Conservation (phyloP, 2,888 invertebrate species). For the Cloeon dipterum region DNA sequence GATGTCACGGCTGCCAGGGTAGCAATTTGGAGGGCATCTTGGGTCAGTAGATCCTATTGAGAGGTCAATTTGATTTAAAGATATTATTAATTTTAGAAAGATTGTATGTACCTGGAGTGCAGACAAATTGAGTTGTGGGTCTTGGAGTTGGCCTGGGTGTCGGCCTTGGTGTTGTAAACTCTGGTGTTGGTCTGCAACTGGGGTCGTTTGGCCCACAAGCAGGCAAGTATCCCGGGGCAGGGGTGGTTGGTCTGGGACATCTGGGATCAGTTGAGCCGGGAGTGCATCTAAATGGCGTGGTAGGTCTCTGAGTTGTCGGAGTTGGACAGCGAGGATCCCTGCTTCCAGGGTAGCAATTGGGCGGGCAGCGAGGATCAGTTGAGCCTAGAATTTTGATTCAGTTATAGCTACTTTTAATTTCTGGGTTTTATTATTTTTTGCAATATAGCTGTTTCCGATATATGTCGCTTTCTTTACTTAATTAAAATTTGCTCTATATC, state of each 20-base stretch:
- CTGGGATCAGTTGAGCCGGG: conserved; percentile 9
- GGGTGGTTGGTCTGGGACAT: conserved; percentile 8
- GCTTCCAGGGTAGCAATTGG: conserved; percentile 8
- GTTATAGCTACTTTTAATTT: too few species aligned
- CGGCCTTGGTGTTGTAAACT: conserved; percentile 10
- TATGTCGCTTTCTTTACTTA: too few species aligned
- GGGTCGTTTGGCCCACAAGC: conserved; percentile 12
- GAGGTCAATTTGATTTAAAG: too few species aligned
- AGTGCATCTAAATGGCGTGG: conserved; percentile 8
- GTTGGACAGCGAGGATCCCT: conserved; percentile 8
- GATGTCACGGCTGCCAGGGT: conserved; percentile 12
- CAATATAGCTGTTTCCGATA: too few species aligned
- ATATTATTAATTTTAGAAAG: too few species aligned
- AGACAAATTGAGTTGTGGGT: conserved; percentile 10
- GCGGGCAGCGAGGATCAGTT: conserved; percentile 9
- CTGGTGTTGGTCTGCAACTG: conserved; percentile 10
- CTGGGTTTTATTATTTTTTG: too few species aligned
- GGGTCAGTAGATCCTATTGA: conserved; percentile 9
- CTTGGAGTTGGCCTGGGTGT: conserved; percentile 10
- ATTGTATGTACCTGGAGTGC: neutral
- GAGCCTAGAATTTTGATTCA: conserved; percentile 14
- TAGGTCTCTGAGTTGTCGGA: conserved; percentile 8
- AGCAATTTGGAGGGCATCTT: conserved; percentile 11
- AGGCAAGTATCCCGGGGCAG: conserved; percentile 8
- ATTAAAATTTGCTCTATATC: too few species aligned